Percentiles rank a stretch among this genome's conserved stretches.
phyloP scores from a whole-genome alignment of 2,888 invertebrate species.

The Alloplasta piceator region DNA sequence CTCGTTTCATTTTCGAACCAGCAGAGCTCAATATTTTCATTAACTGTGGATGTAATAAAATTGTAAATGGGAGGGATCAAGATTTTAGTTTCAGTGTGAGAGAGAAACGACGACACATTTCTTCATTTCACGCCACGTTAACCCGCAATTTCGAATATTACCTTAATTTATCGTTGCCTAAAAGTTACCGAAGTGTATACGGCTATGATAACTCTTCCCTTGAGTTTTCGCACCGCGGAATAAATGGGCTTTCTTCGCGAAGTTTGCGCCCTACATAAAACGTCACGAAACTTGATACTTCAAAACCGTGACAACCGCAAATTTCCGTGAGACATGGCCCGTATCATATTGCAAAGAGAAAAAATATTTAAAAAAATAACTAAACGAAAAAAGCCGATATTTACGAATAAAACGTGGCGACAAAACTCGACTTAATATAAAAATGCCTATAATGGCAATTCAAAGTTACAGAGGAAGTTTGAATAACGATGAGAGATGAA shows the following conservation, averaged over 20 bases:
- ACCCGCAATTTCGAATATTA: conserved; percentile 71
- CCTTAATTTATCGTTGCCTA: conserved; percentile 72
- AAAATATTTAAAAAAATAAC: background rate
- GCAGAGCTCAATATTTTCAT: too few relatives aligned
- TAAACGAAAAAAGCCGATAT: background rate
- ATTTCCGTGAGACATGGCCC: conserved; percentile 18
- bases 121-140: conserved; percentile 76
- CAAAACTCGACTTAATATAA: conserved; percentile 17
- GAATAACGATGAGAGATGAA: conserved; percentile 51
- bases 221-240: background rate
- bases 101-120: conserved; percentile 67
- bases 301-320: background rate
- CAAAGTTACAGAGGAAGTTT: background rate
- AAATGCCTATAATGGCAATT: conserved; percentile 30
- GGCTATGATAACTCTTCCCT: background rate
- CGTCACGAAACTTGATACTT: background rate
- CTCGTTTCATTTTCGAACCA: too few relatives aligned
- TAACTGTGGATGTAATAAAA: too few relatives aligned
- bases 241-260: background rate
- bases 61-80: too few relatives aligned
- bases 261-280: background rate
- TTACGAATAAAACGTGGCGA: conserved; percentile 22
- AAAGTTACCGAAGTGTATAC: background rate
- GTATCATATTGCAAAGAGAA: conserved; percentile 11
- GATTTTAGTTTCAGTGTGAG: too few relatives aligned